A percentile compares a stretch with the other conserved stretches of the same genome.
Conservation (phyloP, 1,140 invertebrate genomes). For the Whitmania pigra region DNA sequence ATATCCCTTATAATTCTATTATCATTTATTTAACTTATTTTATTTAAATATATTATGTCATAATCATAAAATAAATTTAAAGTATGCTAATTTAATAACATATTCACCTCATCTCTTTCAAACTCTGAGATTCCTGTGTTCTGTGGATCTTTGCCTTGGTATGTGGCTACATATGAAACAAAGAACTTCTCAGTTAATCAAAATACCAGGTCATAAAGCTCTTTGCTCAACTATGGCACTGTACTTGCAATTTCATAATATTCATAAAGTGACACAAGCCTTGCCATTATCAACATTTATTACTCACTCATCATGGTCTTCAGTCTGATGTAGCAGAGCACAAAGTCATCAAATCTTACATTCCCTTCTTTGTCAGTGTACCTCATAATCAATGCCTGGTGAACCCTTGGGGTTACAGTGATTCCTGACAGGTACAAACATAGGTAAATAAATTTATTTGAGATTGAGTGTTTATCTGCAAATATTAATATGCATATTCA, state of each 20-base stretch:
- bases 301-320: conserved; percentile 54
- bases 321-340: conserved; percentile 75
- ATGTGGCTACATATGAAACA: conserved; percentile 1
- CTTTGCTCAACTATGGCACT: background rate
- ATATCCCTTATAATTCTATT: too few relatives aligned
- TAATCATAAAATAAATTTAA: too few relatives aligned
- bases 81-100: too few relatives aligned
- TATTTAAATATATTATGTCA: too few relatives aligned
- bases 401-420: conserved; percentile 7
- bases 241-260: background rate
- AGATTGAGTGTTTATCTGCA: background rate
- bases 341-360: conserved; percentile 77
- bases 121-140: conserved; percentile 7
- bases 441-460: background rate
- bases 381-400: conserved; percentile 59
- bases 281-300: too few relatives aligned
- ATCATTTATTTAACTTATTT: too few relatives aligned
- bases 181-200: background rate
- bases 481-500: too few relatives aligned
- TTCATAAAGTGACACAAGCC: background rate
- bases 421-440: background rate
- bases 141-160: conserved; percentile 10
- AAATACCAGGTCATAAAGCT: background rate
- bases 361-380: conserved; percentile 60
- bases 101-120: conserved; percentile 14